Conservation (phyloP, 2,888 invertebrate species). For the Polietes domitor region DNA sequence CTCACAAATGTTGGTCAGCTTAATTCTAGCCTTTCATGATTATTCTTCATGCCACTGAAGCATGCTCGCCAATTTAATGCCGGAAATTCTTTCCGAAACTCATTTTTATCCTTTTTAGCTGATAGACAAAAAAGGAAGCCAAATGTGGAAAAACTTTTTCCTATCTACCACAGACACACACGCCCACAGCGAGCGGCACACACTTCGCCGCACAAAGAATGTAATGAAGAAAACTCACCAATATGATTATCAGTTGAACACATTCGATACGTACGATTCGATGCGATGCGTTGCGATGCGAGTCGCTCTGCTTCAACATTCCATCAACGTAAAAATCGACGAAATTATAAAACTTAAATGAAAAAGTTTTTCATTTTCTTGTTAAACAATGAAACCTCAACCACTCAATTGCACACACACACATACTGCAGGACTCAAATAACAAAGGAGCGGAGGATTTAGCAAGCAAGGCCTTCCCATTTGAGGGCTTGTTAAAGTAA, state of each 20-base stretch:
- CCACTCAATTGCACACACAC: slow-evolving; percentile 24
- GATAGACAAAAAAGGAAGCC: neutral
- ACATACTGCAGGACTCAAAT: neutral
- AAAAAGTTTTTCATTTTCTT: slow-evolving; percentile 65
- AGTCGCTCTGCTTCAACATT: slow-evolving; percentile 31
- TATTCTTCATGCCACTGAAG: neutral
- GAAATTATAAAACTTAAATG: slow-evolving; percentile 67
- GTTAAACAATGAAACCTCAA: slow-evolving; percentile 61
- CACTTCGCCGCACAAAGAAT: slow-evolving; percentile 6
- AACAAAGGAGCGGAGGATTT: neutral
- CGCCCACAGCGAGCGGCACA: neutral
- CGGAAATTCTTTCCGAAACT: slow-evolving; percentile 8
- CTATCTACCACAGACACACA: slow-evolving; percentile 14
- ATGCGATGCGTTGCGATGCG: too few relatives aligned
- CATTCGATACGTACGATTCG: too few relatives aligned
- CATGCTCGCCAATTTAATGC: neutral
- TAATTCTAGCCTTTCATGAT: neutral
- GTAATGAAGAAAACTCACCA: slow-evolving; percentile 29
- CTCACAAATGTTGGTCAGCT: too few relatives aligned
- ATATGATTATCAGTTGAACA: slow-evolving; percentile 37
- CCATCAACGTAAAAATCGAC: slow-evolving; percentile 46
- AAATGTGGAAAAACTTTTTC: slow-evolving; percentile 31
- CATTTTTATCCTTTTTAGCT: neutral
- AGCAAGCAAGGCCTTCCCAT: too few relatives aligned
- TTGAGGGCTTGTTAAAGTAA: too few relatives aligned